phyloP scores from a whole-genome alignment of 2,888 invertebrate species.

The Barypeithes pellucidus region DNA sequence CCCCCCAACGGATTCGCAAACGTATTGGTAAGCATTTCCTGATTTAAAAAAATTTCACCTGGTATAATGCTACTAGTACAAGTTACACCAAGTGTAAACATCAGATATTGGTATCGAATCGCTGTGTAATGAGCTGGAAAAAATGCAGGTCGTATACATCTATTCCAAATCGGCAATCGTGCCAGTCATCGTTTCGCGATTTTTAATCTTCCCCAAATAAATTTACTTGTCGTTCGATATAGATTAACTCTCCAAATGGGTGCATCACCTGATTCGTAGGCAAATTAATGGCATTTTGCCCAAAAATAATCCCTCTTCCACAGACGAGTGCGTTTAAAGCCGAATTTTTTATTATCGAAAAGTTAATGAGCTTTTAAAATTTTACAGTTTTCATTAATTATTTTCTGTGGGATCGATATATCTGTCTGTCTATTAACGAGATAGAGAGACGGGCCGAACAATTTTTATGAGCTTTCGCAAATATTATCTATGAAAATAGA shows the following conservation, averaged over 20 bases:
- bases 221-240: conserved; percentile 56
- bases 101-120: conserved; percentile 63
- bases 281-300: conserved; percentile 32
- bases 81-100: conserved; percentile 64
- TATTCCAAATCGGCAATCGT: conserved; percentile 50
- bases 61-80: too few relatives aligned
- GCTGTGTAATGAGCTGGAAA: conserved; percentile 64
- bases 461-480: too few relatives aligned
- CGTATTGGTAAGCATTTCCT: too few relatives aligned
- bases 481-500: too few relatives aligned
- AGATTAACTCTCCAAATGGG: conserved; percentile 36
- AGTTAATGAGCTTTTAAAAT: conserved; percentile 20
- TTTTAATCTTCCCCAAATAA: conserved; percentile 60
- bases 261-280: conserved; percentile 37
- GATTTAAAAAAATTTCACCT: too few relatives aligned
- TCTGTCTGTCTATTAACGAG: too few relatives aligned
- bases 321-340: conserved; percentile 7
- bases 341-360: conserved; percentile 24
- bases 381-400: too few relatives aligned
- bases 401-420: too few relatives aligned
- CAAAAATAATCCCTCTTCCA: conserved; percentile 30
- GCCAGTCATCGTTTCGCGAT: conserved; percentile 64
- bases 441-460: too few relatives aligned
- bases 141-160: conserved; percentile 61
- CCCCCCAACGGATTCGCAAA: conserved; percentile 57